Base-by-base conservation (phyloP, 2,113 vertebrate genomes). In the Neodontobutis hainanensis region DNA sequence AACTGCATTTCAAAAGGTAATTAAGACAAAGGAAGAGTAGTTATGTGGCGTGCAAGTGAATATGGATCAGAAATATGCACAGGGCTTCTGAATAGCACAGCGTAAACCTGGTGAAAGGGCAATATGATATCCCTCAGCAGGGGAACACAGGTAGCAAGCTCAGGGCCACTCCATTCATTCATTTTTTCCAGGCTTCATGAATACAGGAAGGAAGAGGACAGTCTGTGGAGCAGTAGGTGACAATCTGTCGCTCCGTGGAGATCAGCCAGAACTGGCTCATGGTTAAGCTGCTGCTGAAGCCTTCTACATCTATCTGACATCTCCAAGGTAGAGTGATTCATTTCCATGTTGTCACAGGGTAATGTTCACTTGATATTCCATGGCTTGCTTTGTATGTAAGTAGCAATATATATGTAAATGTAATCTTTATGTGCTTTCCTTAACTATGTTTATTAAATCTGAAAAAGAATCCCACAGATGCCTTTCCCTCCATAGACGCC, bases 191-290 rank as follows among this genome's bases (percentile, higher is more conserved):
- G 64, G 48, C 68, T 69, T 81, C 76, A 87, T 87, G 86, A 82
- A 86, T 57, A 73, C 83, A 78, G 86, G 83, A 80, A 70, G 85
- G 85, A 90, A 88, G 86, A 42, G 78, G 40, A 80, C 74, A 76
- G 75, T 87, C 81, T 87, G 86, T 48, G 85, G 80, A 87, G 73
- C 85, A 87, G 82, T 73, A 79, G 82, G 88, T 69, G 73, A 81
- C 88, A 89, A 90, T 89, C 89, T 90, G 88, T 88, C 83, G 70
- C 83, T 72, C 47, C 1, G 77, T 90, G 87, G 88, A 90, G 73
- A 75, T 59, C 53, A 44, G 85, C 87, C 90, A 90, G 83, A 61
- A 53, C 71, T 61, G 11, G 68, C 75, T 80, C 82, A 53, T 48
- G 74, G 52, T 68, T 77, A 68, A 75, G 65, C 72, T 76, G 59